phyloP scores from a whole-genome alignment of 2,797 vertebrate genomes.

The Diplodus sargus region DNA sequence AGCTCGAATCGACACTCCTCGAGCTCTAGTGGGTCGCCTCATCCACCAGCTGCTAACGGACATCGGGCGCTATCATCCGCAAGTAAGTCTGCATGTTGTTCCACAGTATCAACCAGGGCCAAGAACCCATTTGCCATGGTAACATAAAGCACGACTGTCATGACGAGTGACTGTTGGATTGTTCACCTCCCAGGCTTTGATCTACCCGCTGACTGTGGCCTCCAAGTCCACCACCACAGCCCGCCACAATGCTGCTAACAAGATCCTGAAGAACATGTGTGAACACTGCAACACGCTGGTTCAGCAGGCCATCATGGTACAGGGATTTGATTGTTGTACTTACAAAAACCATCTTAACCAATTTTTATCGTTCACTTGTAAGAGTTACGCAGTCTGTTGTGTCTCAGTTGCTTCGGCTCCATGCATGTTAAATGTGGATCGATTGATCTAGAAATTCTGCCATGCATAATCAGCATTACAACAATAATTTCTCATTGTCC shows the following conservation, averaged over 20 bases:
- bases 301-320: slow-evolving; percentile 98
- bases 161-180: slow-evolving; percentile 13
- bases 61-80: slow-evolving; percentile 97
- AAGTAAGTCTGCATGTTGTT: slow-evolving; percentile 81
- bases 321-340: too few relatives aligned
- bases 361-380: background rate
- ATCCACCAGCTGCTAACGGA: slow-evolving; percentile 99
- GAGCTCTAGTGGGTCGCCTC: slow-evolving; percentile 95
- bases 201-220: slow-evolving; percentile 97
- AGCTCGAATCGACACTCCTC: slow-evolving; percentile 96
- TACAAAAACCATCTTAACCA: background rate
- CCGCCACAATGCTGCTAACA: slow-evolving; percentile 98
- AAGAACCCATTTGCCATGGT: background rate
- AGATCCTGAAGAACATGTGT: slow-evolving; percentile 99
- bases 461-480: background rate
- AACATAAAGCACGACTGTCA: background rate
- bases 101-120: background rate
- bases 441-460: background rate
- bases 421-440: background rate
- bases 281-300: slow-evolving; percentile 98
- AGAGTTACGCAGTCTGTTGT: background rate
- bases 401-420: background rate
- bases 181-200: slow-evolving; percentile 89
- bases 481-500: background rate
- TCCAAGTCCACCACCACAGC: slow-evolving; percentile 98